phyloP scores from a whole-genome alignment of 2,888 invertebrate species.

The Caradrina clavipalpis region DNA sequence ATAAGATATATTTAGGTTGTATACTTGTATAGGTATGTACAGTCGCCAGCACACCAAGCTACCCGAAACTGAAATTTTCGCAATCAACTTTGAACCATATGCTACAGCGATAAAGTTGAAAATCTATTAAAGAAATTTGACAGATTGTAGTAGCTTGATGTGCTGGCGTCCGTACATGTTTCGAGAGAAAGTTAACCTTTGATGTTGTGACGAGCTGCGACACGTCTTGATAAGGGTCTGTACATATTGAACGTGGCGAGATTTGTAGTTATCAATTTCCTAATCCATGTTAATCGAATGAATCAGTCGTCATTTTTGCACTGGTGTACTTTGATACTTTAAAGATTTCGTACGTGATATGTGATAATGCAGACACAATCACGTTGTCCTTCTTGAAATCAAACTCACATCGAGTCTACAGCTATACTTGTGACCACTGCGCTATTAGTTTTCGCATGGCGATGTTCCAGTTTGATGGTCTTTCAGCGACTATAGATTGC shows the following conservation, averaged over 20 bases:
- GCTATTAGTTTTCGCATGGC: not conserved
- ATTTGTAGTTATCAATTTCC: not conserved
- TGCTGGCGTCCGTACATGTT: too few species aligned
- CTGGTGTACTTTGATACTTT: not conserved
- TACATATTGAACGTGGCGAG: slow-evolving; percentile 36
- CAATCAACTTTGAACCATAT: too few species aligned
- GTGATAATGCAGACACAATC: not conserved
- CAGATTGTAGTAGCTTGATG: too few species aligned
- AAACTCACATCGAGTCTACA: not conserved
- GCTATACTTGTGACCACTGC: not conserved
- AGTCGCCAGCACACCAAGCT: too few species aligned
- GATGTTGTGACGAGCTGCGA: slow-evolving; percentile 2
- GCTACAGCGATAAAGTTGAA: too few species aligned
- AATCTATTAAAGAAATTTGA: too few species aligned
- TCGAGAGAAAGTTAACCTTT: slow-evolving; percentile 37
- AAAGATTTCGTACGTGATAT: not conserved
- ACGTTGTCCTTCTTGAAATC: not conserved
- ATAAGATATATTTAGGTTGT: slow-evolving; percentile 33
- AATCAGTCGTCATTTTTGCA: not conserved
- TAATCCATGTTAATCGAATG: not conserved
- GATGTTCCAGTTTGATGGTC: not conserved
- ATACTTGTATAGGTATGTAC: slow-evolving; percentile 20
- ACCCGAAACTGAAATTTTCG: too few species aligned
- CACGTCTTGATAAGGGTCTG: slow-evolving; percentile 31
- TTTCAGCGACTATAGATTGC: not conserved